Evolutionary conservation across 2,888 invertebrate species (phyloP), one percentile per base, ranked within the genome.

Genomic region (Geophilus truncorum): DNA sequence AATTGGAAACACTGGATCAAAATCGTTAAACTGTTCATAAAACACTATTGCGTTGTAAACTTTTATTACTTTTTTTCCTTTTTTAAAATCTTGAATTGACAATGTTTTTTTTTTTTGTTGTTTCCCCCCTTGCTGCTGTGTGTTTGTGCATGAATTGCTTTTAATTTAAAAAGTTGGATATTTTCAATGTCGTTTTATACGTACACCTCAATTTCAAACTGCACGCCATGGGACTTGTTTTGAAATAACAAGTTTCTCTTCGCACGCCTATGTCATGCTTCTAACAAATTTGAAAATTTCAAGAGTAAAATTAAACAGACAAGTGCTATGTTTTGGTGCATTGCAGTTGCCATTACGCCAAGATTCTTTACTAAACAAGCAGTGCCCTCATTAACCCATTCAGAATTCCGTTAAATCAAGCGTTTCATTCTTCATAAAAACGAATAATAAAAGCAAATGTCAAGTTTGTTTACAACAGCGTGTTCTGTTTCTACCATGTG

Each of bases 11-110:
- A 45, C 32, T 32, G 32, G 51, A 51, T 51, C 51, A 18, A 51
- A 51, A 51, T 51, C 70, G 70, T 70, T 70, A 70, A 70, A 70
- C 15, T 70, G 70, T 70, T 70, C 51, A 51, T 51, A 70, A 70
- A 70, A 70, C 15, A 70, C 70, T 15, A 70, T 25, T 70, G 25
- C n/a, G 9, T 70, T 28, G 1, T 70, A 70, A 70, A 28, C 12
- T 70, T 70, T 70, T 10, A 70, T 70, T 10, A 10, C 70, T 28
- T 70, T 15, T 62, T 62, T 70, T 51, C 7, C 15, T 51, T 51
- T 51, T 7, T 51, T 51, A 7, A 51, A 32, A 21, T 40, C 40
- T n/a, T 12, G 15, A 40, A 10, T 40, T 12, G 40, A n/a, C n/a
- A 40, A 34, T 34, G 6, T 34, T 34, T 9, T 34, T 12, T n/a